phyloP scores from a whole-genome alignment of 2,797 vertebrate genomes.

The Ara ararauna region DNA sequence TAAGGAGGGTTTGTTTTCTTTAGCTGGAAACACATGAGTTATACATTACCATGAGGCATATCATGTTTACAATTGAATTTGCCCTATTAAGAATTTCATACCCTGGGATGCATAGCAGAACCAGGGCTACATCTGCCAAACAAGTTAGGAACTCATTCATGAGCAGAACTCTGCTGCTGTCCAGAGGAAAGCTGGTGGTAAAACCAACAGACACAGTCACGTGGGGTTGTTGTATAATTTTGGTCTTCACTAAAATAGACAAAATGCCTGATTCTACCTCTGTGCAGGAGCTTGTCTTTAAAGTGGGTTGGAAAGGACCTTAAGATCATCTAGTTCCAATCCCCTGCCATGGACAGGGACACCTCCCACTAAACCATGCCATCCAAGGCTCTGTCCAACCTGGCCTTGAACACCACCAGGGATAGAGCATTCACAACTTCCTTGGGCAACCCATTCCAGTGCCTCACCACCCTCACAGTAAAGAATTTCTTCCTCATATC shows the following conservation, averaged over 20 bases:
- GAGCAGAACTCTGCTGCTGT: not conserved
- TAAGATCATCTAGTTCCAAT: too few relatives aligned
- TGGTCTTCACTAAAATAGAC: conserved; percentile 1
- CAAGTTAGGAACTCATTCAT: not conserved
- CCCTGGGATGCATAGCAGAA: not conserved
- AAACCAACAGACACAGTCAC: not conserved
- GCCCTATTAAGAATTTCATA: not conserved
- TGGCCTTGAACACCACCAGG: too few relatives aligned
- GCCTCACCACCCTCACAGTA: too few relatives aligned
- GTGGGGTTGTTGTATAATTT: not conserved
- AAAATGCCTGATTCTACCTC: not conserved
- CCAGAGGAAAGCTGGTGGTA: not conserved
- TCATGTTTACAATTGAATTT: not conserved
- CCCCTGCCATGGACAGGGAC: too few relatives aligned
- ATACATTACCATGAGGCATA: not conserved
- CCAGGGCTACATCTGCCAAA: not conserved
- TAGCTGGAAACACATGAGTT: conserved; percentile 14
- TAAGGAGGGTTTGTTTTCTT: conserved; percentile 16
- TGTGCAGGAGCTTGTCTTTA: not conserved
- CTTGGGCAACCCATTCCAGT: too few relatives aligned
- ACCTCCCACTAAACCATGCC: too few relatives aligned
- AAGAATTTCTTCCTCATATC: too few relatives aligned
- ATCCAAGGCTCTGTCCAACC: too few relatives aligned
- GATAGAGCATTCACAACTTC: too few relatives aligned
- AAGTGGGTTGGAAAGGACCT: not conserved